Evolutionary conservation across 2,888 invertebrate genomes (phyloP).

Genomic region (Zonitis immaculata): DNA sequence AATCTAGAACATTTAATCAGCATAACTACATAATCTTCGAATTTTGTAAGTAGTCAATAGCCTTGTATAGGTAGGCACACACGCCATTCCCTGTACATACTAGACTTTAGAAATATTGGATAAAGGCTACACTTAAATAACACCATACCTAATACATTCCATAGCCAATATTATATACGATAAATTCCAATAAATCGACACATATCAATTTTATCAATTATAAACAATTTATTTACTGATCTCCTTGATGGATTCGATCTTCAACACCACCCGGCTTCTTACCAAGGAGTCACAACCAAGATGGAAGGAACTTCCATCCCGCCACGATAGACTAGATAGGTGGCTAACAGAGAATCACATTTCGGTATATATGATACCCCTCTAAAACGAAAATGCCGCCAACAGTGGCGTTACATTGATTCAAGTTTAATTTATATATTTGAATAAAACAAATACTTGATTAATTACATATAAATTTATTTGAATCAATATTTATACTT

Average conservation of each 20-base stretch:
- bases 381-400: slow-evolving; percentile 55
- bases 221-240: slow-evolving; percentile 27
- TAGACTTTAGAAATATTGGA: slow-evolving; percentile 45
- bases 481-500: too few relatives aligned
- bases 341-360: slow-evolving; percentile 44
- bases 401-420: slow-evolving; percentile 47
- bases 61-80: slow-evolving; percentile 59
- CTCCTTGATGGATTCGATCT: slow-evolving; percentile 35
- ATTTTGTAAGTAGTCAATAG: slow-evolving; percentile 52
- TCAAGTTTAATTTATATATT: background rate
- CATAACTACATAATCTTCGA: slow-evolving; percentile 48
- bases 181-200: slow-evolving; percentile 39
- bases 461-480: background rate
- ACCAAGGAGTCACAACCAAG: slow-evolving; percentile 67
- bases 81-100: slow-evolving; percentile 59
- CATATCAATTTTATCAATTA: slow-evolving; percentile 35
- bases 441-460: background rate
- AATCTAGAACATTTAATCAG: slow-evolving; percentile 50
- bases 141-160: slow-evolving; percentile 71
- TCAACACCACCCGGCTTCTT: slow-evolving; percentile 68
- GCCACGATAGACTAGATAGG: slow-evolving; percentile 54
- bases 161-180: slow-evolving; percentile 58
- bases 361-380: slow-evolving; percentile 50
- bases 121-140: slow-evolving; percentile 46
- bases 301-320: slow-evolving; percentile 69